Evolutionary conservation across 1,140 invertebrate genomes (phyloP).

Genomic region (Bombyx mandarina): DNA sequence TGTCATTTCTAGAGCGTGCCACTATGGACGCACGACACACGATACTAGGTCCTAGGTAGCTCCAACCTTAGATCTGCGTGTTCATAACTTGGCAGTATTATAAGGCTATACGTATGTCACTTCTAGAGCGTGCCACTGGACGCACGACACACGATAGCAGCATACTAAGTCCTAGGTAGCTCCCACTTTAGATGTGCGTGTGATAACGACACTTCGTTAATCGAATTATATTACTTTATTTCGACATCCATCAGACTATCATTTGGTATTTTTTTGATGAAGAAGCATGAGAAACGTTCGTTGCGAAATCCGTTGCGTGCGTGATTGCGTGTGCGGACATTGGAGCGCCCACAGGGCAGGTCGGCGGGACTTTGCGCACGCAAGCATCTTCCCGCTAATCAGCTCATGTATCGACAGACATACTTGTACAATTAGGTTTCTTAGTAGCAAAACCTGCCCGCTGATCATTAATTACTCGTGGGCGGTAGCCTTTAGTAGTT

Average conservation of each 20-base stretch:
- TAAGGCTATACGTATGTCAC: no score
- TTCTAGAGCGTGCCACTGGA: slow-evolving; percentile 16
- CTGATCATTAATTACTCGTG: no score
- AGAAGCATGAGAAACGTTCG: not conserved
- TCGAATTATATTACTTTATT: slow-evolving; percentile 20
- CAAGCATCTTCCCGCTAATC: slow-evolving; percentile 54
- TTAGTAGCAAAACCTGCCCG: slow-evolving; percentile 19
- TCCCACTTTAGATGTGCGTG: slow-evolving; percentile 44
- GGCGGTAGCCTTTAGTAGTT: no score
- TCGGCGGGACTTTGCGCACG: slow-evolving; percentile 39
- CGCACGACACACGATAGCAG: slow-evolving; percentile 33
- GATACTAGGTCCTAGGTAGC: slow-evolving; percentile 30
- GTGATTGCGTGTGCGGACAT: slow-evolving; percentile 23
- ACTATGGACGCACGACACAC: slow-evolving; percentile 34
- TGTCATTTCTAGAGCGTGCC: no score
- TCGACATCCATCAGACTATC: not conserved
- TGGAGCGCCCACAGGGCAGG: slow-evolving; percentile 22
- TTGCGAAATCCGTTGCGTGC: slow-evolving; percentile 18
- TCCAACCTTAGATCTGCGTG: slow-evolving; percentile 43
- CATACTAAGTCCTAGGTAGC: slow-evolving; percentile 34
- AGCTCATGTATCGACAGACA: slow-evolving; percentile 35
- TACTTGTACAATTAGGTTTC: slow-evolving; percentile 49
- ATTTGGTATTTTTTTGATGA: slow-evolving; percentile 1
- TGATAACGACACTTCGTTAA: slow-evolving; percentile 34
- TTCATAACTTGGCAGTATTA: not conserved